phyloP scores from a whole-genome alignment of 2,888 invertebrate genomes.

The Andrena hattorfiana region DNA sequence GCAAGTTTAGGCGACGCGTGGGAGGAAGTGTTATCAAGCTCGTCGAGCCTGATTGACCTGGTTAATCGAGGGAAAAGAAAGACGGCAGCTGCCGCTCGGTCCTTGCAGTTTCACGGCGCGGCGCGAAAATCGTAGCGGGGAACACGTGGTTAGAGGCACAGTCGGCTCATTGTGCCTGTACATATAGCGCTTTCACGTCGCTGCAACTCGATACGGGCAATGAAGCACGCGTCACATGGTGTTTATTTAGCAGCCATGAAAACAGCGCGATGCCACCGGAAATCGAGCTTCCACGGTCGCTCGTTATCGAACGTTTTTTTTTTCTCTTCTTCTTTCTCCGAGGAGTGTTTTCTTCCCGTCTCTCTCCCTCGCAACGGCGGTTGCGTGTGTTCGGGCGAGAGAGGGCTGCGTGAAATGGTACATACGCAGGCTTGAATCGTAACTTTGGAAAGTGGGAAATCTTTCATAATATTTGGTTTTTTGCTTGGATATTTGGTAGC shows the following conservation, averaged over 20 bases:
- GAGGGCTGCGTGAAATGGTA: no score
- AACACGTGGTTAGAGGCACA: conserved; percentile 27
- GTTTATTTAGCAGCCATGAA: conserved; percentile 39
- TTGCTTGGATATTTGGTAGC: no score
- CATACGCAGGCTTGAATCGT: no score
- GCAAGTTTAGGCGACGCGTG: not conserved
- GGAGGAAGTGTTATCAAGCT: conserved; percentile 12
- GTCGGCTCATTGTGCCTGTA: not conserved
- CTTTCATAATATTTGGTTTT: no score
- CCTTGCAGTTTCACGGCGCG: conserved; percentile 3
- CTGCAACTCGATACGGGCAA: conserved; percentile 16
- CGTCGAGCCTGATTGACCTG: conserved; percentile 13
- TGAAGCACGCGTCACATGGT: not conserved
- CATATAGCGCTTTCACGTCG: conserved; percentile 27
- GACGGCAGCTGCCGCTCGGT: conserved; percentile 4
- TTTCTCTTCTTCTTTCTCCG: not conserved
- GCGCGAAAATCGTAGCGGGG: conserved; percentile 35
- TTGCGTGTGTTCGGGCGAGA: no score
- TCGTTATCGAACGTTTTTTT: not conserved
- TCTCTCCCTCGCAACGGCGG: not conserved
- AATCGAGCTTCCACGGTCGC: not conserved
- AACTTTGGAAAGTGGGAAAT: no score
- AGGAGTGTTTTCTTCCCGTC: conserved; percentile 12
- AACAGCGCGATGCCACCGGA: conserved; percentile 27
- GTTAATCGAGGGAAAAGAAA: conserved; percentile 13